A percentile compares a stretch with the other conserved stretches of the same genome.
Conservation (phyloP, 2,888 invertebrate genomes). For the Trichopria drosophilae region DNA sequence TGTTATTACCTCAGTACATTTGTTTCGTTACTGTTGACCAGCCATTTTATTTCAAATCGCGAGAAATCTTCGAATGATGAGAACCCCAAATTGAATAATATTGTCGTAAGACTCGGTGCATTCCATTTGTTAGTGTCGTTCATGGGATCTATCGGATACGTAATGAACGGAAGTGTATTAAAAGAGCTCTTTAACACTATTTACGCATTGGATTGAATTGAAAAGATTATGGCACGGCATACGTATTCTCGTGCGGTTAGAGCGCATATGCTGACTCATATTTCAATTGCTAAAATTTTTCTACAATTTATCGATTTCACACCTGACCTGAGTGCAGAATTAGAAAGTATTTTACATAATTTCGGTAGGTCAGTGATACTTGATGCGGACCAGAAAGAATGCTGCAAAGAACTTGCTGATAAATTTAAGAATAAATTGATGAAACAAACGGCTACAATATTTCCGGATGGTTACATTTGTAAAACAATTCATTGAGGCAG, state of each 20-base stretch:
- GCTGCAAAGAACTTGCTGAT: too few relatives aligned
- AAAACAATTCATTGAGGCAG: slow-evolving; percentile 43
- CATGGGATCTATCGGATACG: too few relatives aligned
- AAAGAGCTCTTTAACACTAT: slow-evolving; percentile 49
- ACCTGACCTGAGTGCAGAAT: too few relatives aligned
- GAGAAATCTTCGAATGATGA: slow-evolving; percentile 18
- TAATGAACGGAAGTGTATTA: too few relatives aligned
- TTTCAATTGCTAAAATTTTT: too few relatives aligned
- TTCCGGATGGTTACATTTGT: slow-evolving; percentile 43
- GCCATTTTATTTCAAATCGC: slow-evolving; percentile 29
- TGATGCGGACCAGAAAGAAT: too few relatives aligned
- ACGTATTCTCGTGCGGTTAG: slow-evolving; percentile 16
- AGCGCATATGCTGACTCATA: slow-evolving; percentile 29
- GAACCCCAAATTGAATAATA: too few relatives aligned
- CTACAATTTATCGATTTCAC: too few relatives aligned
- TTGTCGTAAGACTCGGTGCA: slow-evolving; percentile 35
- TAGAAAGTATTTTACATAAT: too few relatives aligned
- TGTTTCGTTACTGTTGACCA: slow-evolving; percentile 29
- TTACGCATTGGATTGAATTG: slow-evolving; percentile 41
- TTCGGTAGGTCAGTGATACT: too few relatives aligned
- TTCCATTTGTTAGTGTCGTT: slow-evolving; percentile 46
- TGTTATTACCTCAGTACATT: too few relatives aligned
- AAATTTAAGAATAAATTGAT: too few relatives aligned
- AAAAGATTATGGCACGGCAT: slow-evolving; percentile 30
- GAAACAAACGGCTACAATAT: slow-evolving; percentile 40